Conservation (phyloP, 2,797 vertebrate genomes). For the Tympanoctomys barrerae region DNA sequence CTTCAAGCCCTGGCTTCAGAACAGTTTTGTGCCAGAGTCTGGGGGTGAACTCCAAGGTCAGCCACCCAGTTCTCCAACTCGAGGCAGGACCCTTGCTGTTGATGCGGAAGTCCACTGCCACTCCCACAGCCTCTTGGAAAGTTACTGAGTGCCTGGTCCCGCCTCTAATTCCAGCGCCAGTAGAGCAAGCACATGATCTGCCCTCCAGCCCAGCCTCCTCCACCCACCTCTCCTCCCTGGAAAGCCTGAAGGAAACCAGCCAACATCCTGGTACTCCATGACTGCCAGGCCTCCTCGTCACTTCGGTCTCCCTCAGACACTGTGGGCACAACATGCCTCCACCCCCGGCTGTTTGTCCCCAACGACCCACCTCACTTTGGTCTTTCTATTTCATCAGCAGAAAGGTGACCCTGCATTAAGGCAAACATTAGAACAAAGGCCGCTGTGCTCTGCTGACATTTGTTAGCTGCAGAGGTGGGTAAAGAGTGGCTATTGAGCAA, state of each 20-base stretch:
- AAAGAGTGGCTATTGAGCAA: conserved; percentile 18
- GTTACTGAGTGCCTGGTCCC: conserved; percentile 41
- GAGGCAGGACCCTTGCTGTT: background rate
- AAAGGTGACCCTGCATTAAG: conserved; percentile 46
- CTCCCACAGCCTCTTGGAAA: conserved; percentile 25
- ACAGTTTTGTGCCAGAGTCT: background rate
- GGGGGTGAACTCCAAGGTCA: background rate
- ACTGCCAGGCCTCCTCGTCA: conserved; percentile 19
- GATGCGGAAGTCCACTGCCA: background rate
- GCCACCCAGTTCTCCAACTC: background rate
- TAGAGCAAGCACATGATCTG: background rate
- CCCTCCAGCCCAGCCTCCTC: background rate
- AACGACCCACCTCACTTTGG: conserved; percentile 53
- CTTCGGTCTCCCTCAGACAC: conserved; percentile 31
- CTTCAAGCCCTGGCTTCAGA: background rate
- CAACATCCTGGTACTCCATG: background rate
- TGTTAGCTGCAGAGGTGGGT: conserved; percentile 36
- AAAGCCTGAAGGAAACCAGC: conserved; percentile 36
- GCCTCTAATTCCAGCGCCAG: conserved; percentile 21
- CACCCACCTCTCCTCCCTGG: conserved; percentile 22
- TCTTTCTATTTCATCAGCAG: conserved; percentile 66
- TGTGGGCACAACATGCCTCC: background rate
- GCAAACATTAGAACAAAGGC: conserved; percentile 39
- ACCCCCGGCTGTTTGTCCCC: background rate
- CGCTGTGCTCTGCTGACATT: background rate